A percentile compares a stretch with the other conserved stretches of the same genome.
Conservation (phyloP, 1,140 invertebrate species). For the Bilobella aurantiaca region DNA sequence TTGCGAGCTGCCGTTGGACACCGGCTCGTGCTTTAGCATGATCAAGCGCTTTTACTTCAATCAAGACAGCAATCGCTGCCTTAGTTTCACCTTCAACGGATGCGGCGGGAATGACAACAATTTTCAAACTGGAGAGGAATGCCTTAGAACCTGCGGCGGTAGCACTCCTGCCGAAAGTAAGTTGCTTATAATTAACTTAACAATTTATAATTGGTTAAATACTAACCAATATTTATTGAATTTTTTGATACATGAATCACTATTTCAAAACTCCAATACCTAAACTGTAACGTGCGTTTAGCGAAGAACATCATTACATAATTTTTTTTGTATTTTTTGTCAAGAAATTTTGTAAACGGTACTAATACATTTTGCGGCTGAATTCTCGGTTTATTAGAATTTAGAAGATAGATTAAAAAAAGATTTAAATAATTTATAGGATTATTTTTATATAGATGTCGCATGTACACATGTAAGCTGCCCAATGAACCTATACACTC, state of each 20-base stretch:
- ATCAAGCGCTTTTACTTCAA: slow-evolving; percentile 21
- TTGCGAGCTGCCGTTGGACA: slow-evolving; percentile 5
- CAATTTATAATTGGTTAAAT: no score
- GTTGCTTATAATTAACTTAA: no score
- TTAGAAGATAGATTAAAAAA: no score
- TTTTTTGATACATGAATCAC: no score
- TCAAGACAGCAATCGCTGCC: slow-evolving; percentile 29
- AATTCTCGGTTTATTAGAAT: no score
- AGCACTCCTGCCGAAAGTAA: slow-evolving; percentile 22
- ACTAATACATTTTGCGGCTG: no score
- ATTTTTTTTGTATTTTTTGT: no score
- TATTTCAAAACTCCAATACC: no score
- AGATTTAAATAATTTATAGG: no score
- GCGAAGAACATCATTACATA: no score
- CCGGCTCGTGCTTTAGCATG: slow-evolving; percentile 20
- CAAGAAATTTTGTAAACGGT: no score
- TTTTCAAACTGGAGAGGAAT: slow-evolving; percentile 36
- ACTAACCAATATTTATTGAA: slow-evolving; percentile 4
- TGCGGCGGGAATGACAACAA: slow-evolving; percentile 40
- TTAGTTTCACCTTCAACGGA: slow-evolving; percentile 26
- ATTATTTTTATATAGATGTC: slow-evolving; percentile 25
- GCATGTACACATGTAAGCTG: slow-evolving; percentile 30
- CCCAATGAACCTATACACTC: slow-evolving; percentile 26
- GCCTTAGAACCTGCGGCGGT: slow-evolving; percentile 34
- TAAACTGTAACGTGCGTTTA: no score